Evolutionary conservation across 23 tunicate genomes (phyloP).

Genomic region (Ciona savignyi): DNA sequence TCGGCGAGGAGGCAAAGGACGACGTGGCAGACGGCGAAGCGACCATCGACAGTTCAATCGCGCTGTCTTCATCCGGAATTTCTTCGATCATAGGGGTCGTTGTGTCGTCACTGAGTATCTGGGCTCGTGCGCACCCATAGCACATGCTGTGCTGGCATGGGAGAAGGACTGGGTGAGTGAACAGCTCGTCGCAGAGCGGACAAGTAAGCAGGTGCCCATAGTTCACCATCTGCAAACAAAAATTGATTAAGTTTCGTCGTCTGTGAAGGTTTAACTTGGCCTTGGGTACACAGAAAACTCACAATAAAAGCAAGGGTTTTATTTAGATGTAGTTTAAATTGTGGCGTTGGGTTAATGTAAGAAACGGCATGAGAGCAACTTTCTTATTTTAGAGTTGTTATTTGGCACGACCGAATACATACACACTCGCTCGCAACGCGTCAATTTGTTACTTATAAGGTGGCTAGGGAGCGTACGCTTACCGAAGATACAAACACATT

Average conservation of each 20-base stretch:
- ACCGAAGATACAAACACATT: too few relatives aligned
- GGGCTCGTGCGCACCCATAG: conserved; percentile 84
- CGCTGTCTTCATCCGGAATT: background rate
- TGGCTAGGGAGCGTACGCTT: too few relatives aligned
- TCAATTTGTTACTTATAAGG: too few relatives aligned
- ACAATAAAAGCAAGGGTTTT: too few relatives aligned
- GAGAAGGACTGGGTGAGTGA: conserved; percentile 70
- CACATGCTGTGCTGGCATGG: conserved; percentile 90
- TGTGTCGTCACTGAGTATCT: conserved; percentile 30
- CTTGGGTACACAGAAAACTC: too few relatives aligned
- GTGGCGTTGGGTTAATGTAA: too few relatives aligned
- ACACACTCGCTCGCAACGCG: too few relatives aligned
- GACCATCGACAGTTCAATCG: conserved; percentile 2
- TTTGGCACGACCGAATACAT: too few relatives aligned
- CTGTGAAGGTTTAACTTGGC: background rate
- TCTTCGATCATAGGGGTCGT: conserved; percentile 12
- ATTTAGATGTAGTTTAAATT: too few relatives aligned
- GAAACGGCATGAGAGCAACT: too few relatives aligned
- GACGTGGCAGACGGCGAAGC: conserved; percentile 5
- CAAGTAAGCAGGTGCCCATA: conserved; percentile 61
- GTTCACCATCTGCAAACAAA: conserved; percentile 34
- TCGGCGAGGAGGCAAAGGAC: background rate
- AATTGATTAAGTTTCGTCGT: background rate
- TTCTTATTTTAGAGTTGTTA: too few relatives aligned
- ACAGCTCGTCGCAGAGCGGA: conserved; percentile 65